Conservation (phyloP, 2,113 vertebrate genomes). For the Indri indri region DNA sequence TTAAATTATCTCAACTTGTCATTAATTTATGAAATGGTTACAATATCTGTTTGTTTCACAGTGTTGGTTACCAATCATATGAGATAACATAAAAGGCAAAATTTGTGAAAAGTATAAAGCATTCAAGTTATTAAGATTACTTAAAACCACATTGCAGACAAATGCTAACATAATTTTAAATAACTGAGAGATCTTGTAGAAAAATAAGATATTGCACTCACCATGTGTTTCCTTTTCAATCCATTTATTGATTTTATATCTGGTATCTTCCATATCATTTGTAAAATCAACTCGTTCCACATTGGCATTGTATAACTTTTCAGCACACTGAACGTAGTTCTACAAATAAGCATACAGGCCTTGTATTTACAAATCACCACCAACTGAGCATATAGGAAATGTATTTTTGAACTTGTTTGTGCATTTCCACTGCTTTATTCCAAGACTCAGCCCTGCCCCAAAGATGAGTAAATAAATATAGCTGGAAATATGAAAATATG, state of each 20-base stretch:
- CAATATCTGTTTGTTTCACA: neutral
- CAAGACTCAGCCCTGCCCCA: neutral
- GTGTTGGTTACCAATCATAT: neutral
- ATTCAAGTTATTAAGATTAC: neutral
- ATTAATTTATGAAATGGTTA: neutral
- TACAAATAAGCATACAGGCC: constrained; percentile 48
- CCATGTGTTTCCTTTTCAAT: constrained; percentile 74
- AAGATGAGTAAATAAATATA: neutral
- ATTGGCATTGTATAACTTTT: constrained; percentile 73
- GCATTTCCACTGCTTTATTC: neutral
- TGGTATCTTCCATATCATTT: constrained; percentile 64
- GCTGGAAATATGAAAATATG: neutral
- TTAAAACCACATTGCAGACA: neutral
- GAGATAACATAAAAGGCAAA: neutral
- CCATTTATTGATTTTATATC: constrained; percentile 76
- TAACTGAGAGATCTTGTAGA: neutral
- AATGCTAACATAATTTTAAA: neutral
- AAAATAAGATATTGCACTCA: constrained; percentile 29
- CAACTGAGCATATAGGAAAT: neutral
- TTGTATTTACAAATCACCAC: neutral
- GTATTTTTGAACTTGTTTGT: neutral
- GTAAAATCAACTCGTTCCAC: constrained; percentile 76
- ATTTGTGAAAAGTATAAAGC: neutral
- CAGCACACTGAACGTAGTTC: constrained; percentile 63
- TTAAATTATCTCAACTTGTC: neutral